Evolutionary conservation across 2,113 vertebrate species (phyloP).

Genomic region (Salvator merianae): DNA sequence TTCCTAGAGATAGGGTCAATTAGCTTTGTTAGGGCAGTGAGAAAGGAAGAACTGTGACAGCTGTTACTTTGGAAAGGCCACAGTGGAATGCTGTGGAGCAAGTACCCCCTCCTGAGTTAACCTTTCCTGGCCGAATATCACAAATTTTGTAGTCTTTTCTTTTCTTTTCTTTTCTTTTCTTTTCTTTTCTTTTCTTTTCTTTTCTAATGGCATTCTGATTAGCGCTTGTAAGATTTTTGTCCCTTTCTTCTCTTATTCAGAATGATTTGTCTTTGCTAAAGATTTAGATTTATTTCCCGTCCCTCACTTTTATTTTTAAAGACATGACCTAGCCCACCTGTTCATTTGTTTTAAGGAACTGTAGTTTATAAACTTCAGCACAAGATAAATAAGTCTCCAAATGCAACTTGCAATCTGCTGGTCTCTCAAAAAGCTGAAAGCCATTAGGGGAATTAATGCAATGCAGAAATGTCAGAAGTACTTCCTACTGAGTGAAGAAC

Average conservation of each 20-base stretch:
- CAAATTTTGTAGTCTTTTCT: constrained; percentile 35
- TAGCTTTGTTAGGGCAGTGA: constrained; percentile 33
- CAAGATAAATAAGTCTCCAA: constrained; percentile 56
- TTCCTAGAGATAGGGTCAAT: constrained; percentile 45
- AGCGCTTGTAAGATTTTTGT: constrained; percentile 28
- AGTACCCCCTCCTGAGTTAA: constrained; percentile 38
- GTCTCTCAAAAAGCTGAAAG: constrained; percentile 47
- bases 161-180: constrained; percentile 5
- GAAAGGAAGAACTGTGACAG: constrained; percentile 39
- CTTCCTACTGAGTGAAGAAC: constrained; percentile 14
- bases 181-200: not conserved
- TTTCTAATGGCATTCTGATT: constrained; percentile 35
- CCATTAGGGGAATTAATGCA: constrained; percentile 57
- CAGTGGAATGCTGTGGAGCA: constrained; percentile 28
- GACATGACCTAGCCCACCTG: constrained; percentile 44
- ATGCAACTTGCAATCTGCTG: constrained; percentile 35
- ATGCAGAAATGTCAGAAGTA: not conserved
- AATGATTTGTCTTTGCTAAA: constrained; percentile 26
- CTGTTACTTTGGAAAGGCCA: constrained; percentile 37
- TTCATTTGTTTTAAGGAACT: constrained; percentile 43
- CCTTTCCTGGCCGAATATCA: constrained; percentile 39
- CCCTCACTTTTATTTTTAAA: constrained; percentile 16
- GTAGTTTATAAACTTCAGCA: constrained; percentile 48
- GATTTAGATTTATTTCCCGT: constrained; percentile 32
- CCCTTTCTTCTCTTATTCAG: not conserved